A percentile compares a stretch with the other conserved stretches of the same genome.
Conservation (phyloP, 2,113 vertebrate genomes). For the Dromiciops gliroides region DNA sequence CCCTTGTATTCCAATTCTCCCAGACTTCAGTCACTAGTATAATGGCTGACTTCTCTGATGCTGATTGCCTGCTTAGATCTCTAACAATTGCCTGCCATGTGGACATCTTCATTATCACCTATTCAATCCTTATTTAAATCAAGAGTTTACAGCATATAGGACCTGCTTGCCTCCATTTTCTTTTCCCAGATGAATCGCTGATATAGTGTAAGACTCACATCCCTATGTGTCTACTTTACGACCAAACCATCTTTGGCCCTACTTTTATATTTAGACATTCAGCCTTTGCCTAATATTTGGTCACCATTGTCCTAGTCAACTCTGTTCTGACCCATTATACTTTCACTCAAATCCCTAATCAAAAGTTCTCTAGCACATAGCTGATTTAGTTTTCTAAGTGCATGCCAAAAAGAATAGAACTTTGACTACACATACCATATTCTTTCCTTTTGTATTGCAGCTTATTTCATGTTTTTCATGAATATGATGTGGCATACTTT, state of each 20-base stretch:
- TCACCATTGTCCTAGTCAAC: background rate
- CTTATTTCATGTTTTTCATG: constrained; percentile 45
- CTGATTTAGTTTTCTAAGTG: background rate
- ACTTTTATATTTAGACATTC: background rate
- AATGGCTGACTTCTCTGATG: background rate
- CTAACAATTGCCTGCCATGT: background rate
- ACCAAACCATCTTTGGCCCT: background rate
- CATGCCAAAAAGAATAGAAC: background rate
- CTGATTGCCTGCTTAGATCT: background rate
- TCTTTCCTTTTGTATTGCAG: constrained; percentile 31
- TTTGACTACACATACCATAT: background rate
- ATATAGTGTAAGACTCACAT: background rate
- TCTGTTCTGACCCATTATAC: background rate
- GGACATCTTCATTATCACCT: background rate
- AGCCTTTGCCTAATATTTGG: background rate
- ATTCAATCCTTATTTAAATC: background rate
- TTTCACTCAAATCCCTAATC: background rate
- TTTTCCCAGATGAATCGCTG: background rate
- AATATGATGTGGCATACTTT: background rate
- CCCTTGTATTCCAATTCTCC: background rate
- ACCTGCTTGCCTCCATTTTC: background rate
- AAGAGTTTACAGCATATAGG: background rate
- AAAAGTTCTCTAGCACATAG: background rate
- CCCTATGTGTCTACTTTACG: background rate
- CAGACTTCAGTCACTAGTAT: background rate